Percentiles rank a stretch among this genome's conserved stretches.
Conservation (phyloP, 1,140 invertebrate species). For the Trinorchestia longiramus region DNA sequence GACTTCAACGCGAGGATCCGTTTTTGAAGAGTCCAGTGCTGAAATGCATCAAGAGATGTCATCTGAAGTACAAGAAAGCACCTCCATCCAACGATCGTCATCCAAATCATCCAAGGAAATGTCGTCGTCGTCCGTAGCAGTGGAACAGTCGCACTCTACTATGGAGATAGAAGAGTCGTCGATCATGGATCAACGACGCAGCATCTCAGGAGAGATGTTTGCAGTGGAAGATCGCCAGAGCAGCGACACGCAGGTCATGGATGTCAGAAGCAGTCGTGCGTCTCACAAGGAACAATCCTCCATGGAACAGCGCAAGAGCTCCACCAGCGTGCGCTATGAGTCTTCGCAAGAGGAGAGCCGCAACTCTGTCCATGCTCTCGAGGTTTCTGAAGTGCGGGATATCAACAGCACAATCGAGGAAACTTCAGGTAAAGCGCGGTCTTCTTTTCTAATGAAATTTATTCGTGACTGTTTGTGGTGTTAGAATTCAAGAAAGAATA, state of each 20-base stretch:
- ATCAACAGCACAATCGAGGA: not conserved
- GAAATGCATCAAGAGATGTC: constrained; percentile 26
- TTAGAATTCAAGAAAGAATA: not conserved
- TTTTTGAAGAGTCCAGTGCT: not conserved
- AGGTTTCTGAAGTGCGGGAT: constrained; percentile 19
- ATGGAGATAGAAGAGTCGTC: constrained; percentile 16
- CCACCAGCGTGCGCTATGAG: not conserved
- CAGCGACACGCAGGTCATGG: not conserved
- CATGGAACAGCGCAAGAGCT: constrained; percentile 18
- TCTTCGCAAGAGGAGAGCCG: not conserved
- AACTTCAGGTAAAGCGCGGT: not conserved
- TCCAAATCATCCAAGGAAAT: constrained; percentile 36
- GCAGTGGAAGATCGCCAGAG: not conserved
- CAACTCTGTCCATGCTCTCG: constrained; percentile 20
- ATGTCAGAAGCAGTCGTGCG: not conserved
- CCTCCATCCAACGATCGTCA: constrained; percentile 9
- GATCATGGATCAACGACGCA: not conserved
- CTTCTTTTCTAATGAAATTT: not conserved
- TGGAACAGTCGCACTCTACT: constrained; percentile 12
- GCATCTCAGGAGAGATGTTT: constrained; percentile 11
- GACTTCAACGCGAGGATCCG: not conserved
- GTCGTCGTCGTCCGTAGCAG: not conserved
- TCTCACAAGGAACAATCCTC: not conserved
- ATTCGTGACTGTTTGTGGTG: not conserved
- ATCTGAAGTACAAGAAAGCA: constrained; percentile 18